A percentile compares a stretch with the other conserved stretches of the same genome.
Conservation (phyloP, 2,888 invertebrate species). For the Cacoxenus indagator region DNA sequence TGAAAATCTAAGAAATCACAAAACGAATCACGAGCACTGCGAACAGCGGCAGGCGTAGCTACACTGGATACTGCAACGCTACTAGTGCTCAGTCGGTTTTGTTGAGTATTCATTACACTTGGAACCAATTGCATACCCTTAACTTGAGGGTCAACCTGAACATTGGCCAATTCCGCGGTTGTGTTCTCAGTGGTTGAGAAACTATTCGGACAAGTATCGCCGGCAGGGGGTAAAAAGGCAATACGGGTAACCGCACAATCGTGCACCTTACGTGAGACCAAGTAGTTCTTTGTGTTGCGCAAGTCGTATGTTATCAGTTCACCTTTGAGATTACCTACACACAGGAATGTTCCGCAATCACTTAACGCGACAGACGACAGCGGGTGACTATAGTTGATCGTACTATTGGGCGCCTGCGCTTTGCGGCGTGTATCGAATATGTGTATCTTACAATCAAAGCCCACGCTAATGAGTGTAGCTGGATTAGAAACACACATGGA, state of each 20-base stretch:
- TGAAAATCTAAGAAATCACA: slow-evolving; percentile 67
- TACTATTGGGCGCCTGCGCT: slow-evolving; percentile 49
- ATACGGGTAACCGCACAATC: slow-evolving; percentile 62
- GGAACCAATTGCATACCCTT: slow-evolving; percentile 30
- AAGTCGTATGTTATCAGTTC: slow-evolving; percentile 68
- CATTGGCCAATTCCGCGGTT: slow-evolving; percentile 10
- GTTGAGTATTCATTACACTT: slow-evolving; percentile 28
- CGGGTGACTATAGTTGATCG: slow-evolving; percentile 59
- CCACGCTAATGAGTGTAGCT: slow-evolving; percentile 66
- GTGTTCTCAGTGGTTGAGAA: slow-evolving; percentile 46
- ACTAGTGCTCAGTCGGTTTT: slow-evolving; percentile 10
- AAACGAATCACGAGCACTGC: slow-evolving; percentile 63
- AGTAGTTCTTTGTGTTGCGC: slow-evolving; percentile 57
- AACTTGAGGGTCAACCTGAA: slow-evolving; percentile 10
- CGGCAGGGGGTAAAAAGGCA: slow-evolving; percentile 61
- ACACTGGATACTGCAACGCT: slow-evolving; percentile 8
- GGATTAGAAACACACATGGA: slow-evolving; percentile 63
- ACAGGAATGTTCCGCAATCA: slow-evolving; percentile 67
- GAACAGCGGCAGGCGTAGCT: slow-evolving; percentile 30
- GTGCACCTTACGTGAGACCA: slow-evolving; percentile 58
- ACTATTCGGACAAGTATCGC: slow-evolving; percentile 46
- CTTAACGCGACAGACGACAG: slow-evolving; percentile 65
- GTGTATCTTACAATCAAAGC: slow-evolving; percentile 68
- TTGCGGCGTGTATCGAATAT: slow-evolving; percentile 68
- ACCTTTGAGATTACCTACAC: slow-evolving; percentile 69